These are phyloP conservation scores for Lucinisca nassula DNA, from an alignment of 2,888 invertebrate genomes.

Conservation along the genomic window DNA sequence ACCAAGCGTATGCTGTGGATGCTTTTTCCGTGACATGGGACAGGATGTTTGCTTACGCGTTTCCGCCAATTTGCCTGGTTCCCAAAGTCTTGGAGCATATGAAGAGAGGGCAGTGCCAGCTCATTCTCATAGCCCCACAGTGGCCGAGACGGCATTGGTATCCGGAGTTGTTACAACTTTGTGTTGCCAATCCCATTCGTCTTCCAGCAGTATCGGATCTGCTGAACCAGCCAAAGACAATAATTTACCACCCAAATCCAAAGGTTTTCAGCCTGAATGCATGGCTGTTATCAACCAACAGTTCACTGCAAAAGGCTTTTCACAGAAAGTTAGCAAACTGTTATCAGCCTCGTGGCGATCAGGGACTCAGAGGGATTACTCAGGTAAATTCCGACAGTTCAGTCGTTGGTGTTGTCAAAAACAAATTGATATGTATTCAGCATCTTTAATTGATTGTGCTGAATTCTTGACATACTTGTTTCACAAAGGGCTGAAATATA, in stretches of 20 bases:
- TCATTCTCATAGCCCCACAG: slow-evolving; percentile 41
- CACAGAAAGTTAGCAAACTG: slow-evolving; percentile 13
- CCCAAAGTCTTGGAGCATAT: slow-evolving; percentile 31
- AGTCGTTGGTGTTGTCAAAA: too few relatives aligned
- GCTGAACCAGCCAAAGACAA: neutral
- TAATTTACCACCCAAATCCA: slow-evolving; percentile 22
- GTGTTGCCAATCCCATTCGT: too few relatives aligned
- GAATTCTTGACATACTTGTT: slow-evolving; percentile 39
- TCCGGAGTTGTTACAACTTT: too few relatives aligned
- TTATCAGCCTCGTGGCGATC: too few relatives aligned
- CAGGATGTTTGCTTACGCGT: slow-evolving; percentile 45
- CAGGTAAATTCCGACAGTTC: too few relatives aligned
- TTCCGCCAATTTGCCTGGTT: slow-evolving; percentile 44
- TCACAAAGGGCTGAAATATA: slow-evolving; percentile 30
- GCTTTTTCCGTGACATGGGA: slow-evolving; percentile 38
- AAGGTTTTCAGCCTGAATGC: slow-evolving; percentile 35
- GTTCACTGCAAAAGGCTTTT: slow-evolving; percentile 12
- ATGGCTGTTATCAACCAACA: slow-evolving; percentile 51
- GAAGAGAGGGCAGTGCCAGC: slow-evolving; percentile 23
- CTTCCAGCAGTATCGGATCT: neutral
- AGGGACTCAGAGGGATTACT: slow-evolving; percentile 39
- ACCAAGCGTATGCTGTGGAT: slow-evolving; percentile 51
- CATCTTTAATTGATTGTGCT: slow-evolving; percentile 37
- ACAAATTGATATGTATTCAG: too few relatives aligned
- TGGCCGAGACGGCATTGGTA: too few relatives aligned